Conservation (phyloP, 2,888 invertebrate species). For the Bombyx huttoni region DNA sequence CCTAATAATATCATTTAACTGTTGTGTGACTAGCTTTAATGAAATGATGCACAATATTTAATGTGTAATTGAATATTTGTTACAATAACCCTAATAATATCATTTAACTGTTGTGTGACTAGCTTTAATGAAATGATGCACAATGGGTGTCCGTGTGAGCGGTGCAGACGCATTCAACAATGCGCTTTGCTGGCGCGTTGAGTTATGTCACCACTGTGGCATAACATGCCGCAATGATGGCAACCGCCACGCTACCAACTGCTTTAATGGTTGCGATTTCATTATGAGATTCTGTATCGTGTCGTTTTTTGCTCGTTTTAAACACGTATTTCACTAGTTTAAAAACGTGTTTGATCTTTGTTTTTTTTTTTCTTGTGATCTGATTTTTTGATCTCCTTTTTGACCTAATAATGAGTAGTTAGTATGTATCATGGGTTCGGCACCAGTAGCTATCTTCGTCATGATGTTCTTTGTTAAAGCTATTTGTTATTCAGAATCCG, state of each 20-base stretch:
- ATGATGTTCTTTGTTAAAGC: no score
- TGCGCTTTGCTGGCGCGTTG: conserved; percentile 14
- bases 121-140: conserved; percentile 26
- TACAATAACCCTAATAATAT: neutral
- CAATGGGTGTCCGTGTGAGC: conserved; percentile 21
- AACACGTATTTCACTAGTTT: no score
- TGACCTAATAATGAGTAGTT: no score
- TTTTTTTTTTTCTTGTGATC: no score
- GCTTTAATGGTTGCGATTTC: neutral
- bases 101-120: neutral
- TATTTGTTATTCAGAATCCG: no score
- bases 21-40: conserved; percentile 11
- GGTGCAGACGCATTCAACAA: conserved; percentile 20
- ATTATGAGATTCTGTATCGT: neutral
- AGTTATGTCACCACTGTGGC: conserved; percentile 34
- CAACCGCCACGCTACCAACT: conserved; percentile 7
- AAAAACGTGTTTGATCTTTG: no score
- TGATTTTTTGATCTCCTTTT: no score
- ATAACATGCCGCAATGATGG: conserved; percentile 23
- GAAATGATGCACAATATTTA: conserved; percentile 24
- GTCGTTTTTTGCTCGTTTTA: neutral
- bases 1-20: neutral
- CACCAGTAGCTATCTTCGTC: no score
- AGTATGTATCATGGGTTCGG: no score
- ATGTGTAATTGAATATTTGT: neutral